Evolutionary conservation across 2,797 vertebrate genomes (phyloP), one percentile per base, ranked within the genome.

Genomic region (Pteronotus mesoamericanus): DNA sequence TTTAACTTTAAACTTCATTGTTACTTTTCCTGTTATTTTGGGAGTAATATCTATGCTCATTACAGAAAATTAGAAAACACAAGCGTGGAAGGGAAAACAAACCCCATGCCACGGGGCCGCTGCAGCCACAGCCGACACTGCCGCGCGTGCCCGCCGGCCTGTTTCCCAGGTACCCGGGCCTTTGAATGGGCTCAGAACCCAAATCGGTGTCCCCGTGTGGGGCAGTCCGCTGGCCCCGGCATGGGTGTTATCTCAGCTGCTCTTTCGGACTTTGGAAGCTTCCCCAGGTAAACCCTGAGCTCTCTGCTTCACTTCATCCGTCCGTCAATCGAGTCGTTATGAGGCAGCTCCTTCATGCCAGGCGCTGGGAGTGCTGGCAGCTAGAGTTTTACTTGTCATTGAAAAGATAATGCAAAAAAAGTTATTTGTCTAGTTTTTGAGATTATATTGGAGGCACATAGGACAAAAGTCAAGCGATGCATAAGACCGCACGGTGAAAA

Each of bases 131-230:
- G 42, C 15, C 22, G 29, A 11, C 6, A 2, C 59, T 42, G n/a
- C 26, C 12, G 53, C 3, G 12, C 9, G 34, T 11, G 21, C 21
- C 55, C 44, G 59, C 44, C 0, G 0, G 24, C 34, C 32, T 61
- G 22, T 29, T 44, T 80, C 34, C 59, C 5, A 12, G 64, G 42
- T n/a, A 24, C 32, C 39, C 0, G 1, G 10, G 39, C 26, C 29
- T 48, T 44, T n/a, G 42, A 11, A 0, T 9, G 77, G 64, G 37
- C n/a, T 32, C 6, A 11, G 51, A 39, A 0, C 34, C 22, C 0
- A 2, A 19, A 6, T 16, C 4, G 0, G 11, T 6, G 8, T 39
- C 39, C 89, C 39, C 5, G 0, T 2, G 3, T 0, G 2, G 19
- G 77, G 6, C 11, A 9, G 3, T 15, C n/a, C 0, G 2, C 9